Evolutionary conservation across 2,797 vertebrate species (phyloP).

Genomic region (Aeoliscus strigatus): DNA sequence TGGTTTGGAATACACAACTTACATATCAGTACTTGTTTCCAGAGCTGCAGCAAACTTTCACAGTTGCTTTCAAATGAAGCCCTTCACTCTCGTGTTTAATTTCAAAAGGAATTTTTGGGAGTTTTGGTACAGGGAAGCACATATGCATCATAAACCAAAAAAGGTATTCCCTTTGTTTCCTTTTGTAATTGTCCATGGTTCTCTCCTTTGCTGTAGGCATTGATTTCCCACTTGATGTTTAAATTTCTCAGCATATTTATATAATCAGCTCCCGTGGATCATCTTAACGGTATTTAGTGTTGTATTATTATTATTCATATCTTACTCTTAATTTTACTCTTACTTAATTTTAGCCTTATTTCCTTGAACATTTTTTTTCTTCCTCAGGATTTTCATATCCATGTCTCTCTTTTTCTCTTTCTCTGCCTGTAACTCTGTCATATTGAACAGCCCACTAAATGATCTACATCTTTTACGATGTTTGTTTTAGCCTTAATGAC

Average conservation of each 20-base stretch:
- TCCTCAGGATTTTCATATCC: conserved; percentile 26
- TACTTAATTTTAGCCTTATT: no score
- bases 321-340: no score
- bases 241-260: conserved; percentile 49
- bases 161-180: conserved; percentile 34
- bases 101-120: conserved; percentile 11
- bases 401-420: conserved; percentile 26
- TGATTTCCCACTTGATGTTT: conserved; percentile 23
- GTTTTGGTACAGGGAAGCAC: conserved; percentile 15
- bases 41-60: conserved; percentile 5
- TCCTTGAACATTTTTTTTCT: conserved; percentile 8
- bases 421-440: no score
- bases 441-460: conserved; percentile 20
- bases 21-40: no score
- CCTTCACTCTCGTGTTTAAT: conserved; percentile 9
- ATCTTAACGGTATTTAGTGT: no score
- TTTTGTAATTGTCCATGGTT: conserved; percentile 17
- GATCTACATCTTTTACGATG: conserved; percentile 12
- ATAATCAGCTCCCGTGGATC: conserved; percentile 48
- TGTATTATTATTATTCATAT: no score
- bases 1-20: no score
- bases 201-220: conserved; percentile 26
- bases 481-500: conserved; percentile 27
- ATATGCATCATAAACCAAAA: conserved; percentile 55
- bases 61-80: conserved; percentile 7